Base-by-base conservation (phyloP, 2,888 invertebrate species). In the Apotomis capreana region DNA sequence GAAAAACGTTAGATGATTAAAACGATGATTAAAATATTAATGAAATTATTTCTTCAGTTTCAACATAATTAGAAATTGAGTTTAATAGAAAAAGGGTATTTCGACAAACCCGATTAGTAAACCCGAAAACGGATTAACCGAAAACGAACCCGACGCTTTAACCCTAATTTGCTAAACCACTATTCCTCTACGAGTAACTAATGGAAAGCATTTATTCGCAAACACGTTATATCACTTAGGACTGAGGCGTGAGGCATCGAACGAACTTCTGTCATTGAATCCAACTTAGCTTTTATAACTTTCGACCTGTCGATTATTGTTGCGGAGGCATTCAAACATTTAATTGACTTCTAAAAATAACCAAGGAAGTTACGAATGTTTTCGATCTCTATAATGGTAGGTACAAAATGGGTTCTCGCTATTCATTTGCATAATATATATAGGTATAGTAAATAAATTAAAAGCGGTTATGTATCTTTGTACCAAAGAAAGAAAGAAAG, bases 201-300 rank as follows among this genome's bases (percentile, higher is more conserved):
- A 72, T 58, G 62, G 57, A 9, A 68, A 68, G 62, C 68, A 68
- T 72, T 68, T 52, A 37, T 51, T 55, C 52, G 44, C 54, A 63
- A 72, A 72, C 72, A 72, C 62, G 68, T 58, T 68, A 68, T 72
- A 54, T 58, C 68, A 72, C 72, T 72, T 68, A 68, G 58, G 12
- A 13, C 52, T 52, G 13, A 68, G 40, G 40, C 54, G 4, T 52
- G 13, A 68, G 40, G 40, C 54, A 10, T 12, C 12, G 36, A 62
- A 57, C 44, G 44, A 62, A 68, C 58, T 63, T 68, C 10, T 36
- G 46, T 57, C 52, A 59, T 37, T 51, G 62, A 59, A 58, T 63
- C 55, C 51, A 68, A 72, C 72, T 72, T 72, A 44, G 72, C 72
- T 72, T 72, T 72, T 68, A 72, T 36, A 63, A 63, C 49, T 67